Base-by-base conservation (phyloP, 1,140 invertebrate genomes). In the Rhizoglyphus robini region DNA sequence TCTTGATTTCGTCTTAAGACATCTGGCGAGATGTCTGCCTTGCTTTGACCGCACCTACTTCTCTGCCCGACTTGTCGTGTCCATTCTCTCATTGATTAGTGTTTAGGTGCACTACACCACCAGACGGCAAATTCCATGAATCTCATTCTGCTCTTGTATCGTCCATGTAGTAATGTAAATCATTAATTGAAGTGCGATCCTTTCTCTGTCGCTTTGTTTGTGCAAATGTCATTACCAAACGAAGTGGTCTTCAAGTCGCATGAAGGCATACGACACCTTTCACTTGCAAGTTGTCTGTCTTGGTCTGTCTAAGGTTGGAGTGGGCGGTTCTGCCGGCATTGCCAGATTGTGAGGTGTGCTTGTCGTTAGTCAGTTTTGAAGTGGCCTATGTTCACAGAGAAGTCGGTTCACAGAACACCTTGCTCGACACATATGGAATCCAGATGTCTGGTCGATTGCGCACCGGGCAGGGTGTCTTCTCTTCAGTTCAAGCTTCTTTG, bases 1-100 rank as follows among this genome's bases (percentile, higher is more conserved):
- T 54, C 51, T 54, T 54, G 51, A 54, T 54, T 54, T 54, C 20
- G 51, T 54, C 51, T 54, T 5, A 54, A 54, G 51, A 54, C 51
- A 54, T 54, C 51, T 54, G 51, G 51, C 31, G 8, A 41, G 51
- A 54, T 54, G 51, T 54, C 8, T 54, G 51, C 51, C 31, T 41
- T 11, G 8, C 51, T 25, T 8, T 54, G 51, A 32, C 51, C 51
- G 51, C 51, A 54, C 51, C 51, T 54, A 8, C 8, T 20, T 20
- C 51, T 8, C 15, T 23, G 15, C 23, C 51, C 23, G 20, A 8
- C 51, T 8, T 27, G 23, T 54, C 23, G 8, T 54, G 51, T 5
- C 23, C 31, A 15, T 54, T n/a, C n/a, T n/a, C n/a, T n/a, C n/a
- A 41, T 41, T 41, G 8, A 41, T 41, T 41, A 11, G 36, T 32